A percentile compares a stretch with the other conserved stretches of the same genome.
Conservation (phyloP, 2,113 vertebrate species). For the Notothenia rossii region DNA sequence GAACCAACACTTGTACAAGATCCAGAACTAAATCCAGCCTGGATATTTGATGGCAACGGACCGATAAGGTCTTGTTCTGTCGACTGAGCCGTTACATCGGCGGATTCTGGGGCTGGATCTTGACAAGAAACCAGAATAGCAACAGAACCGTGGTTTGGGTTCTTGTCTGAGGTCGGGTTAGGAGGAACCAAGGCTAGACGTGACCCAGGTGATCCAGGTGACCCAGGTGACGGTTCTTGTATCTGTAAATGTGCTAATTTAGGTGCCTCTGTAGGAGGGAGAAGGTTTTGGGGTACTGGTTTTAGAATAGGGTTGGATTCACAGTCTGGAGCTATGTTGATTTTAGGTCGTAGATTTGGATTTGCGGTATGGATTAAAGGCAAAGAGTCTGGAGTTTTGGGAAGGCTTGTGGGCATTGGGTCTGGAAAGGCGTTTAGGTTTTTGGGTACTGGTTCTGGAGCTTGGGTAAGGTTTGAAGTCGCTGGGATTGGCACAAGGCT, state of each 20-base stretch:
- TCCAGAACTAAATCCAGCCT: slow-evolving; percentile 15
- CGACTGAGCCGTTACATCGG: not conserved
- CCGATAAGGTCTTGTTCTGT: slow-evolving; percentile 12
- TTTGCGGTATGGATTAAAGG: not conserved
- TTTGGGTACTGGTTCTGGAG: slow-evolving; percentile 2
- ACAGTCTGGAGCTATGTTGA: not conserved
- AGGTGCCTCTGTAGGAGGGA: not conserved
- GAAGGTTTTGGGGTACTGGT: not conserved
- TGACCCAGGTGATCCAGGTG: no score
- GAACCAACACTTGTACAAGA: not conserved
- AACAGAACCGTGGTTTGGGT: not conserved
- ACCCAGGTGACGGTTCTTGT: slow-evolving; percentile 2
- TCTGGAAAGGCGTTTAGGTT: not conserved
- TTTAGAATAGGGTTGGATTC: not conserved
- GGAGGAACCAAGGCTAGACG: not conserved
- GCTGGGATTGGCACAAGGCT: slow-evolving; percentile 20
- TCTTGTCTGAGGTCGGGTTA: not conserved
- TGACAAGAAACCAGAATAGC: slow-evolving; percentile 12
- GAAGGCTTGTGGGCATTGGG: not conserved
- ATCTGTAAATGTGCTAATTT: slow-evolving; percentile 3
- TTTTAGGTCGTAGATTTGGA: slow-evolving; percentile 9
- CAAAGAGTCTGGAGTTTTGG: not conserved
- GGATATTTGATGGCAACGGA: slow-evolving; percentile 22
- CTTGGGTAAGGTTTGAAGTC: slow-evolving; percentile 2
- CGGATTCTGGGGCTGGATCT: not conserved